A percentile compares a stretch with the other conserved stretches of the same genome.
Conservation (phyloP, 2,888 invertebrate species). For the Calephelis perditalis region DNA sequence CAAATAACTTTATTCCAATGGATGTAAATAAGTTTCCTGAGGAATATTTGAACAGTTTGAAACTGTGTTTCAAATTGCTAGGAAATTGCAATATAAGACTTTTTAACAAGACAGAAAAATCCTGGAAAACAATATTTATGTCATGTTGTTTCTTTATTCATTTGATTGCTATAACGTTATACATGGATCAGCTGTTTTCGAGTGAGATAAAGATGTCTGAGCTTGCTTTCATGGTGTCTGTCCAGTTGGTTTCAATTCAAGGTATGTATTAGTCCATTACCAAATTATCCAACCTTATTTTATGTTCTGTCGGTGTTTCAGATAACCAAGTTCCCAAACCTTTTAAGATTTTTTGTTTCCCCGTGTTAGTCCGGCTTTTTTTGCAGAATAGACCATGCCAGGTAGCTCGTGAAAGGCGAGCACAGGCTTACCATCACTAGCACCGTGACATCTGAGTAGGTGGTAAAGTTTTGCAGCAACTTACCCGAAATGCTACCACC, state of each 20-base stretch:
- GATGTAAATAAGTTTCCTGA: constrained; percentile 25
- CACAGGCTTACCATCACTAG: too few relatives aligned
- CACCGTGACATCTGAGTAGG: too few relatives aligned
- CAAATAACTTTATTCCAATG: constrained; percentile 16
- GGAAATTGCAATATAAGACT: constrained; percentile 27
- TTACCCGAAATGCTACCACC: too few relatives aligned
- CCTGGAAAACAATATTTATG: constrained; percentile 25
- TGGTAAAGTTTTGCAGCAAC: too few relatives aligned
- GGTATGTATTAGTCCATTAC: too few relatives aligned
- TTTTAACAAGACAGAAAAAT: constrained; percentile 24
- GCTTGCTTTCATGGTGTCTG: constrained; percentile 25
- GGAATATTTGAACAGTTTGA: constrained; percentile 28
- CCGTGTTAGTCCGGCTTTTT: too few relatives aligned
- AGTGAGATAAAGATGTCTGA: constrained; percentile 24
- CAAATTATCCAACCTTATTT: too few relatives aligned
- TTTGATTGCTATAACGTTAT: constrained; percentile 19
- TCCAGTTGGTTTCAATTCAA: constrained; percentile 24
- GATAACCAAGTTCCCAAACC: too few relatives aligned
- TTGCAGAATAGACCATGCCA: too few relatives aligned
- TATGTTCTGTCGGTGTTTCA: too few relatives aligned
- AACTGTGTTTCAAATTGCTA: constrained; percentile 28
- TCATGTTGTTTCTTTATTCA: constrained; percentile 19
- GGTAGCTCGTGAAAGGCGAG: too few relatives aligned
- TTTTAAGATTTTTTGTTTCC: too few relatives aligned
- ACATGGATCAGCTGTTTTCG: constrained; percentile 20